Evolutionary conservation across 2,113 vertebrate genomes (phyloP).

Genomic region (Rhinogobius similis): DNA sequence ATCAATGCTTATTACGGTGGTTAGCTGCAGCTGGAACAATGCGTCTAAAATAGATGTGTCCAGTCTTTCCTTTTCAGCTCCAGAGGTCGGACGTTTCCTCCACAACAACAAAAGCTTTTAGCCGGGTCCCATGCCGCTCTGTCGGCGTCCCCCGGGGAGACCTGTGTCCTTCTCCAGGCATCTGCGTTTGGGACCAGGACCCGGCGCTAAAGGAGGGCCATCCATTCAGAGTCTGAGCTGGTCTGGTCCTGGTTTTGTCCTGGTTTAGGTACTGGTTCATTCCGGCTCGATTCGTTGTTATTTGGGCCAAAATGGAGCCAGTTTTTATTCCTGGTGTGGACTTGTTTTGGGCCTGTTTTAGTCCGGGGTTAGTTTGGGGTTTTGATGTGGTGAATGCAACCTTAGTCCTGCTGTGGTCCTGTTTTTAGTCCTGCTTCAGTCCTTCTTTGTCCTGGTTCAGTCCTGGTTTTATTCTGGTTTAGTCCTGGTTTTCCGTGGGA

Average conservation of each 20-base stretch:
- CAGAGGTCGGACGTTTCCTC: not conserved
- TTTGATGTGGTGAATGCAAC: too few species aligned
- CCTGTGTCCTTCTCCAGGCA: not conserved
- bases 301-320: too few species aligned
- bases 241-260: not conserved
- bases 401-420: not conserved
- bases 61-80: not conserved
- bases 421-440: not conserved
- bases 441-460: not conserved
- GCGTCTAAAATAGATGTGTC: not conserved
- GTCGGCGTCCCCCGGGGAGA: not conserved
- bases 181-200: not conserved
- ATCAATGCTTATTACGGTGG: too few species aligned
- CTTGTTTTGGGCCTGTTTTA: too few species aligned
- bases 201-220: not conserved
- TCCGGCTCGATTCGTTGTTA: not conserved
- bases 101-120: not conserved
- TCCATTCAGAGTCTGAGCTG: not conserved
- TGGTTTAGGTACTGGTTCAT: not conserved
- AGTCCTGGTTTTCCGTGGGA: too few species aligned
- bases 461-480: too few species aligned
- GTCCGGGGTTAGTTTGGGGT: too few species aligned
- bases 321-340: too few species aligned
- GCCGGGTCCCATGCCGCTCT: not conserved
- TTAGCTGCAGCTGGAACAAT: too few species aligned